Conservation (phyloP, 2,797 vertebrate genomes). For the Rhadinocentrus ornatus region DNA sequence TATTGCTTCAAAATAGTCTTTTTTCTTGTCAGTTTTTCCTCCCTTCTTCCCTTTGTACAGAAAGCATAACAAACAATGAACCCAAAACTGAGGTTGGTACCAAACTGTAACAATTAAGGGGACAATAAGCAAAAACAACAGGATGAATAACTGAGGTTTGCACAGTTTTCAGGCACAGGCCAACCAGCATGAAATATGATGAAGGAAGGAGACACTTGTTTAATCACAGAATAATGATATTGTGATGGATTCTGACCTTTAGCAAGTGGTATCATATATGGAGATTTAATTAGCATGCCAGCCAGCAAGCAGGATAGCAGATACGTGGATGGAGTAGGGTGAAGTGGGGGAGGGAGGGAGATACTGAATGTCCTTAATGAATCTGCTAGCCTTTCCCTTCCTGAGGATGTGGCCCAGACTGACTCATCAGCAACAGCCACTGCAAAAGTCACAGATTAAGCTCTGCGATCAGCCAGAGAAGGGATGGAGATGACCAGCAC, state of each 20-base stretch:
- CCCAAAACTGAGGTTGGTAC: neutral
- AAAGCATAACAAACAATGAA: neutral
- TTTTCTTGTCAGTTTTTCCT: neutral
- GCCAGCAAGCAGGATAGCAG: slow-evolving; percentile 62
- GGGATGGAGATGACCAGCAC: slow-evolving; percentile 45
- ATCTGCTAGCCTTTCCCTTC: slow-evolving; percentile 71
- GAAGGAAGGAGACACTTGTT: slow-evolving; percentile 73
- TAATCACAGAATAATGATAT: slow-evolving; percentile 83
- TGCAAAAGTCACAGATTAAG: slow-evolving; percentile 68
- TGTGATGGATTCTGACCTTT: slow-evolving; percentile 86
- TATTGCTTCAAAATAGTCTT: neutral
- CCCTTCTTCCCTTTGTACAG: neutral
- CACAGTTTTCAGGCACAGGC: slow-evolving; percentile 14
- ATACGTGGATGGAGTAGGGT: slow-evolving; percentile 72
- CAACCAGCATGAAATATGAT: slow-evolving; percentile 21
- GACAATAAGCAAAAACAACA: neutral
- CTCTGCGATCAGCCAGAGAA: slow-evolving; percentile 55
- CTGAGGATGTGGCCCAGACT: slow-evolving; percentile 77
- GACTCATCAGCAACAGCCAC: slow-evolving; percentile 62
- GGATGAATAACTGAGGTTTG: slow-evolving; percentile 10
- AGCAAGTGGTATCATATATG: slow-evolving; percentile 79
- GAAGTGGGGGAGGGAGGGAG: slow-evolving; percentile 37
- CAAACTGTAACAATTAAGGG: neutral
- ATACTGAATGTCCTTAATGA: slow-evolving; percentile 74
- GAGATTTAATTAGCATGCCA: slow-evolving; percentile 83